Conservation (phyloP, 2,797 vertebrate species). For the Intellagama lesueurii region DNA sequence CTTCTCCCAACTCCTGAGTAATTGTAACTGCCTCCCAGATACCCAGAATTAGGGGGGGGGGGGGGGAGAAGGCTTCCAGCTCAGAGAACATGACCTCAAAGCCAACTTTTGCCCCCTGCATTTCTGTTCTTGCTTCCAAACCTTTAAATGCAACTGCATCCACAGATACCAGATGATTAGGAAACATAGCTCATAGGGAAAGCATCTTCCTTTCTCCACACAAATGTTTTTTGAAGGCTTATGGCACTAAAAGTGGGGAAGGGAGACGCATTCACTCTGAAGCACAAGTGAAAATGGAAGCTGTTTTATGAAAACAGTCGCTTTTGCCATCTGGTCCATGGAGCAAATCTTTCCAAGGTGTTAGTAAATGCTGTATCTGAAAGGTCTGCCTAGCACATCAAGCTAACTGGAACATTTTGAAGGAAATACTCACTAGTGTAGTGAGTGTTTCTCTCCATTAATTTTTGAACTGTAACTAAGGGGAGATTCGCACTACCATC, state of each 20-base stretch:
- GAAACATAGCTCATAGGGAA: neutral
- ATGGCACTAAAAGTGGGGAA: neutral
- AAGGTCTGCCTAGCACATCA: conserved; percentile 34
- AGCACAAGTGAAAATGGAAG: neutral
- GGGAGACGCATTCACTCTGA: neutral
- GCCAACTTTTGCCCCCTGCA: neutral
- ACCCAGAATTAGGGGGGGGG: neutral
- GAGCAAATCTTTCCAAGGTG: conserved; percentile 31
- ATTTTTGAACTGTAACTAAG: neutral
- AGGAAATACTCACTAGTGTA: conserved; percentile 2
- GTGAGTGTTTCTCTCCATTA: neutral
- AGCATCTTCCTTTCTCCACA: neutral
- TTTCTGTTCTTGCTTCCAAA: conserved; percentile 1
- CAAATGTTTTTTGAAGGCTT: conserved; percentile 35
- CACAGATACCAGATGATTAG: neutral
- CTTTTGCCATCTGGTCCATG: conserved; percentile 37
- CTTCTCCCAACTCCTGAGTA: neutral
- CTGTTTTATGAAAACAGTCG: conserved; percentile 23
- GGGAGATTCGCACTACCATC: neutral
- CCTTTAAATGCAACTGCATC: conserved; percentile 4
- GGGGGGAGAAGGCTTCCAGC: neutral
- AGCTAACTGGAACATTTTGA: conserved; percentile 39
- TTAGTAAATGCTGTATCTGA: conserved; percentile 54
- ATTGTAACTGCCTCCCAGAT: neutral
- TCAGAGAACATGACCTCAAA: neutral